Conservation (phyloP, 1,140 invertebrate species). For the Zophobas atratus region DNA sequence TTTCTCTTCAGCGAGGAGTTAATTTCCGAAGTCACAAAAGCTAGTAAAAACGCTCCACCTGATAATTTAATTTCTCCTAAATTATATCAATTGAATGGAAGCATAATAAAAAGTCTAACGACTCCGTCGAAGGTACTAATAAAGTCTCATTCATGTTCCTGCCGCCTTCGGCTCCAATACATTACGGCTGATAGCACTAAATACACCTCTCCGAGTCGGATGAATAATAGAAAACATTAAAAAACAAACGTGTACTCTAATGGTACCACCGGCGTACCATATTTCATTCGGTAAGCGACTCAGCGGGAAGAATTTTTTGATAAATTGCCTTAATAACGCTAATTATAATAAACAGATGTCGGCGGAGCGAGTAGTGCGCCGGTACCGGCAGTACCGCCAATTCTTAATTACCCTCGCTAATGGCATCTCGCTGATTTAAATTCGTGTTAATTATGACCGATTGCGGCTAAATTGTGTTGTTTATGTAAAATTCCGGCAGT, state of each 20-base stretch:
- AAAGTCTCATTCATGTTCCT: not conserved
- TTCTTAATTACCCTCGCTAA: constrained; percentile 25
- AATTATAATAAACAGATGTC: constrained; percentile 15
- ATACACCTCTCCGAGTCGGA: not conserved
- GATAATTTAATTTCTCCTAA: too few species aligned
- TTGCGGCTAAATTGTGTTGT: constrained; percentile 19
- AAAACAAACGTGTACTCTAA: constrained; percentile 5
- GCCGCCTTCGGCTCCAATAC: not conserved
- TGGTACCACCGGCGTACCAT: constrained; percentile 23
- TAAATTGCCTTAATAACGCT: constrained; percentile 19
- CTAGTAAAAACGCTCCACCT: too few species aligned
- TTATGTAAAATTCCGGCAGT: constrained; percentile 13
- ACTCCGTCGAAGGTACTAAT: not conserved
- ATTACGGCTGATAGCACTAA: constrained; percentile 1
- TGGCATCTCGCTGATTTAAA: constrained; percentile 1
- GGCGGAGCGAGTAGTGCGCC: not conserved
- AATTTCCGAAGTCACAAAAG: too few species aligned
- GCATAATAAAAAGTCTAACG: too few species aligned
- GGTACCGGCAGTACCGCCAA: constrained; percentile 23
- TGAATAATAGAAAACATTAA: not conserved
- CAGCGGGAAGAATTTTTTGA: constrained; percentile 29
- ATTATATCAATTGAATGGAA: too few species aligned
- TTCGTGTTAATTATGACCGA: constrained; percentile 12
- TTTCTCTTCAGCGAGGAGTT: too few species aligned
- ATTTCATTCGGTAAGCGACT: constrained; percentile 11